Evolutionary conservation across 2,797 vertebrate genomes (phyloP).

Genomic region (Poecilia gillii): DNA sequence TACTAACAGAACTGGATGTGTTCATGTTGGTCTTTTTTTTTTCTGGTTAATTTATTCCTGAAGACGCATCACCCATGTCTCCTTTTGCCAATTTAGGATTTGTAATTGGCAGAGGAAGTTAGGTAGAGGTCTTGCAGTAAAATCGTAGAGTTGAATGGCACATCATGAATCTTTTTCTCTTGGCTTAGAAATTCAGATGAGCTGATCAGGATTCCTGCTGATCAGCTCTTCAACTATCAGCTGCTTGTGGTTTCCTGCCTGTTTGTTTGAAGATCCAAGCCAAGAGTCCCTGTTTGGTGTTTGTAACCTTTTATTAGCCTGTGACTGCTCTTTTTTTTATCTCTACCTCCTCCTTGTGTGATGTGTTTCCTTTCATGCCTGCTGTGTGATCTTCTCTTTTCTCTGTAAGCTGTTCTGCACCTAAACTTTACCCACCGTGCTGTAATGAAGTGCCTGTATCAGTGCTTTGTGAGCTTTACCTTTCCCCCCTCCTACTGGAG

Average conservation of each 20-base stretch:
- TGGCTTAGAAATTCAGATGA: constrained; percentile 58
- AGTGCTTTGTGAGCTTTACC: constrained; percentile 84
- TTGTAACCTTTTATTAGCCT: constrained; percentile 62
- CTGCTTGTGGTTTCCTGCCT: constrained; percentile 46
- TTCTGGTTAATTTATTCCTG: constrained; percentile 43
- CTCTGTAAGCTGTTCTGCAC: constrained; percentile 59
- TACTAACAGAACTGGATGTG: constrained; percentile 37
- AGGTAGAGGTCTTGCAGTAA: constrained; percentile 16
- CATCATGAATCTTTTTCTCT: constrained; percentile 54
- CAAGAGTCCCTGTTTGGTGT: constrained; percentile 40
- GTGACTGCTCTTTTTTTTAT: constrained; percentile 47
- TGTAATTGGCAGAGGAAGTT: constrained; percentile 27
- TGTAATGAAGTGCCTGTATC: constrained; percentile 71
- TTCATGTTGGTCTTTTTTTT: constrained; percentile 32
- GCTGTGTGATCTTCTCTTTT: constrained; percentile 61
- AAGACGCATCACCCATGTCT: constrained; percentile 58
- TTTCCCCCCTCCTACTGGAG: constrained; percentile 81
- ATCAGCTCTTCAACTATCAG: constrained; percentile 29
- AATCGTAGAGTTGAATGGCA: constrained; percentile 45
- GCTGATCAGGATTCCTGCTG: constrained; percentile 28
- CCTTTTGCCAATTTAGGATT: constrained; percentile 11
- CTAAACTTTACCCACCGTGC: constrained; percentile 28
- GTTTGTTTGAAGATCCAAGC: constrained; percentile 54
- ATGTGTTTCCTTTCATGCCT: constrained; percentile 59
- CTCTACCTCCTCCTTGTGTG: constrained; percentile 58